These are phyloP conservation scores for Macrosteles quadrilineatus DNA, from an alignment of 1,140 invertebrate species.

Conservation along the genomic window DNA sequence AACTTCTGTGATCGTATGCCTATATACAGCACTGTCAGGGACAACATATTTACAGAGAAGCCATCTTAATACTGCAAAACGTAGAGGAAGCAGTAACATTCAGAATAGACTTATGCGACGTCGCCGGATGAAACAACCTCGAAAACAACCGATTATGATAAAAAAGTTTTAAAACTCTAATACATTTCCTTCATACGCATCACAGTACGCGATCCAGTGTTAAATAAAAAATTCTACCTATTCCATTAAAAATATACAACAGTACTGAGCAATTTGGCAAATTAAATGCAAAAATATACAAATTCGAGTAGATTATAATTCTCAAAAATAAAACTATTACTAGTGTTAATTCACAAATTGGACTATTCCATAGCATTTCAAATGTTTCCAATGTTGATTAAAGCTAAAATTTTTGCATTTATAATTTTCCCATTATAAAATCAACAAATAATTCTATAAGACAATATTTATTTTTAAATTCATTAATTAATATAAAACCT, in stretches of 20 bases:
- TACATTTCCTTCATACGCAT: not conserved
- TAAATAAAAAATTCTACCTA: too few species aligned
- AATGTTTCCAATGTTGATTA: not conserved
- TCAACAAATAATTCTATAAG: not conserved
- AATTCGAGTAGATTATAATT: not conserved
- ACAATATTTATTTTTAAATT: not conserved
- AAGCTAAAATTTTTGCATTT: not conserved
- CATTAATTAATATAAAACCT: not conserved
- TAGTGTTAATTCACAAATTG: not conserved
- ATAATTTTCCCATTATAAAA: not conserved
- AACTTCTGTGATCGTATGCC: not conserved
- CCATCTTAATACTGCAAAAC: not conserved
- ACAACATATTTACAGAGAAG: conserved; percentile 20
- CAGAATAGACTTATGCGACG: not conserved
- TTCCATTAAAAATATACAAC: too few species aligned
- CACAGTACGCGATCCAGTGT: not conserved
- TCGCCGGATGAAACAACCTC: not conserved
- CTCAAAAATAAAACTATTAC: not conserved
- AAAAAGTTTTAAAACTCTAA: not conserved
- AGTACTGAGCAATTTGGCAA: not conserved
- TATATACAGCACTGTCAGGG: conserved; percentile 24
- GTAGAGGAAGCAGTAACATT: not conserved
- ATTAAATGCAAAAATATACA: conserved; percentile 1
- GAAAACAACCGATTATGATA: not conserved
- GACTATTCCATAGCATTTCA: not conserved